These are phyloP conservation scores for Camponotus vicinus DNA, from an alignment of 1,140 invertebrate species.

Conservation along the genomic window DNA sequence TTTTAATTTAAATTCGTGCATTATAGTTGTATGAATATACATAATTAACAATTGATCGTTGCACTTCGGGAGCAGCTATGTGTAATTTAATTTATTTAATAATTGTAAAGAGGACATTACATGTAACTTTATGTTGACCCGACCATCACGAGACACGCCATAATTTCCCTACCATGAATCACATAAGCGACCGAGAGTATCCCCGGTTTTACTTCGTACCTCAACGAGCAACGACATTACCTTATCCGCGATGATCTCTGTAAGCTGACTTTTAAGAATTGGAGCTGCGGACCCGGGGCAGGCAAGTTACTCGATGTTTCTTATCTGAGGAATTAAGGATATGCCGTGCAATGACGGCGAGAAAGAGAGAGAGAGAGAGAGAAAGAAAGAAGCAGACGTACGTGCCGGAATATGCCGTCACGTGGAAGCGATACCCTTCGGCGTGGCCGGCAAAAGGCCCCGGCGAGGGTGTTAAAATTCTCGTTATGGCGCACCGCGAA, in stretches of 20 bases:
- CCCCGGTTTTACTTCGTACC: slow-evolving; percentile 49
- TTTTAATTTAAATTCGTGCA: not conserved
- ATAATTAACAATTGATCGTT: slow-evolving; percentile 4
- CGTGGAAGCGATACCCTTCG: slow-evolving; percentile 72
- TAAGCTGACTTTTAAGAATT: slow-evolving; percentile 68
- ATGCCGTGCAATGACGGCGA: slow-evolving; percentile 53
- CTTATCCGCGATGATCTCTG: slow-evolving; percentile 70
- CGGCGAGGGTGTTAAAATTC: slow-evolving; percentile 76
- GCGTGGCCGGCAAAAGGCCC: slow-evolving; percentile 64
- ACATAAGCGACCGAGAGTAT: slow-evolving; percentile 58
- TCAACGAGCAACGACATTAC: slow-evolving; percentile 54
- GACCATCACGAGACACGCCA: slow-evolving; percentile 36
- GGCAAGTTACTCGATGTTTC: slow-evolving; percentile 67
- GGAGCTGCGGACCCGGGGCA: slow-evolving; percentile 19
- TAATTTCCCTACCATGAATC: slow-evolving; percentile 69
- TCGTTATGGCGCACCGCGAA: slow-evolving; percentile 68
- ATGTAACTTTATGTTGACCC: not conserved
- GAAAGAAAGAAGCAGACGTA: slow-evolving; percentile 17
- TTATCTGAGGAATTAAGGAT: slow-evolving; percentile 72
- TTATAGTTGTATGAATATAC: not conserved
- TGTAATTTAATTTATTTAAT: not conserved
- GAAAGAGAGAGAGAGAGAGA: not conserved
- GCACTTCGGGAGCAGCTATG: not conserved
- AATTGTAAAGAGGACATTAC: not conserved
- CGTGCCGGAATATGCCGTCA: slow-evolving; percentile 20